Evolutionary conservation across 2,888 invertebrate genomes (phyloP), one percentile per base, ranked within the genome.

Genomic region (Esperia sulphurella): DNA sequence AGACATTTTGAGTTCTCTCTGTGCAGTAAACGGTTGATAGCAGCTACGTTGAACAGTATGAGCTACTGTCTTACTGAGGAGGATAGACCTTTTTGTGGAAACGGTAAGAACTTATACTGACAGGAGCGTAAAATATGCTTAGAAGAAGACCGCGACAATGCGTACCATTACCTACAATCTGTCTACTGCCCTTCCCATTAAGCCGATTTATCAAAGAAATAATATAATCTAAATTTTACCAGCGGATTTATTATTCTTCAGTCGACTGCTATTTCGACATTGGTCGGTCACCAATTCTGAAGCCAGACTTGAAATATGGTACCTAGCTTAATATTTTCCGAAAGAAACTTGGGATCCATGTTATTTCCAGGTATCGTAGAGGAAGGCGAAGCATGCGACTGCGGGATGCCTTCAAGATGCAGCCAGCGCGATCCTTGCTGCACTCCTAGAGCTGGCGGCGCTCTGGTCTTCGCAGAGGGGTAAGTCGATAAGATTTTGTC

Each of bases 321-420:
- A n/a, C n/a, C n/a, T n/a, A n/a, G n/a, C n/a, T n/a, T n/a, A n/a
- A n/a, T n/a, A n/a, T n/a, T n/a, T n/a, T n/a, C n/a, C n/a, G n/a
- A n/a, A n/a, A n/a, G n/a, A n/a, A n/a, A n/a, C n/a, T n/a, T n/a
- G n/a, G n/a, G n/a, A n/a, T 28, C n/a, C 10, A 10, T 10, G 4
- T 21, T 14, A 31, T 29, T 52, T 46, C 13, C 49, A 91, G 91
- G 90, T 14, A 92, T 95, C 50, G 91, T 92, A 0, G 95, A 95
- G 67, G 87, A 90, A 7, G 92, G 91, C 0, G 95, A 95, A 71
- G 90, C 93, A 35, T 95, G 95, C 66, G 95, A 95, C 75, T 92
- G 92, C 60, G 92, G 92, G 0, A 90, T 92, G 43, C 89, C 89
- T 0, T 83, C 87, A 0, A 87, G 90, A 1, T 91, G 91, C 59